Conservation (phyloP, 2,113 vertebrate species). For the Thomomys bottae region DNA sequence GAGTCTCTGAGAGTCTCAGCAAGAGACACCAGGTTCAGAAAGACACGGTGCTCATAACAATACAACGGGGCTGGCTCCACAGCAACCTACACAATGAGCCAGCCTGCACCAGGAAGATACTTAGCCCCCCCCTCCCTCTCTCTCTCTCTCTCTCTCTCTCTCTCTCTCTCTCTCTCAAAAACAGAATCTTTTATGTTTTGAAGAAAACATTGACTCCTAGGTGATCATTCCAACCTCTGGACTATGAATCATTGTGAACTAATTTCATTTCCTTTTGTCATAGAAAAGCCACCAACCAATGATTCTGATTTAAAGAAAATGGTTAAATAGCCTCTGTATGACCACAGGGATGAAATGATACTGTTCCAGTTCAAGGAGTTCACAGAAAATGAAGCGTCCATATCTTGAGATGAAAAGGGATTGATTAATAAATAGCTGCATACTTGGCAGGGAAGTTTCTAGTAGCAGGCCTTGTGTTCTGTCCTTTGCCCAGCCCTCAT, state of each 20-base stretch:
- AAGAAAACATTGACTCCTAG: conserved; percentile 5
- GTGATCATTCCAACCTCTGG: conserved; percentile 13
- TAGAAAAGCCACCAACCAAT: background rate
- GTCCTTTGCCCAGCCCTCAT: conserved; percentile 48
- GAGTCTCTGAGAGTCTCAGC: background rate
- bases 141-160: too few species aligned
- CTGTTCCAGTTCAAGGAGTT: background rate
- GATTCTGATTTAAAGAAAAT: conserved; percentile 33
- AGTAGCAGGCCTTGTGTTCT: background rate
- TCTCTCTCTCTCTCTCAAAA: too few species aligned
- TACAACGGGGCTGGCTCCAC: background rate
- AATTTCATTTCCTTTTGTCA: conserved; percentile 26
- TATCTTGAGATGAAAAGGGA: background rate
- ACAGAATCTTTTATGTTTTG: background rate
- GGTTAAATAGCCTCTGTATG: conserved; percentile 30
- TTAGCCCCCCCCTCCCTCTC: too few species aligned
- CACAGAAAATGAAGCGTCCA: background rate
- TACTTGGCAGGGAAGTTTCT: background rate
- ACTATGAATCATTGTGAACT: conserved; percentile 38
- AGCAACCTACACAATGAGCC: too few species aligned
- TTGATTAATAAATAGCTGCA: conserved; percentile 19
- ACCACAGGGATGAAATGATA: background rate
- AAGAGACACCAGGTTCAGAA: background rate
- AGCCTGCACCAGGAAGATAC: background rate
- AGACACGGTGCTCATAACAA: background rate